Evolutionary conservation across 2,797 vertebrate species (phyloP), one percentile per base, ranked within the genome.

Genomic region (Valencia hispanica): DNA sequence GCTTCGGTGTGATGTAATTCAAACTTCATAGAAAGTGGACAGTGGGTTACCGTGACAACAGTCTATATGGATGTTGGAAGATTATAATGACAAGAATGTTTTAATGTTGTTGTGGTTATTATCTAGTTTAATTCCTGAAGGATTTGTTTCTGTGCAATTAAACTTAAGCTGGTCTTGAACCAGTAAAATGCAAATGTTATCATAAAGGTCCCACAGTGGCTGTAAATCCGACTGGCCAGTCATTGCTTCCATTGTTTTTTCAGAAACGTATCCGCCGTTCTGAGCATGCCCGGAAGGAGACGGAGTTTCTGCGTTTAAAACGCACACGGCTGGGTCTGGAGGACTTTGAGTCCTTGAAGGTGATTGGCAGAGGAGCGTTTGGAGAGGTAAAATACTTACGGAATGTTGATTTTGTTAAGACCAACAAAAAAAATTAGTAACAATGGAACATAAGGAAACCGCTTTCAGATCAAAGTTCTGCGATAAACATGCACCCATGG

Each of bases 281-380:
- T 2, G 97, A 98, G 30, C 98, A 99, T 0, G 98, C 98, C 0
- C 95, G 97, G 2, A 99, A 99, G 92, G 98, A 99, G 89, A 99
- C 98, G 0, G 98, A 99, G 84, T 99, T 99, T 87, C 96, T 99
- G 77, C 96, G 98, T 43, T 95, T 99, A n/a, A 99, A 99, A 87
- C 96, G 98, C 32, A 99, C 98, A 48, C 96, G 98, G 39, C 96
- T 99, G 45, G 98, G 98, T 2, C 85, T 99, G 86, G 98, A 99
- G 85, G 98, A 99, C 93, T 99, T 99, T 89, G 98, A 99, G 79
- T 99, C 98, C 25, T 94, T 99, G 25, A 99, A 99, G 95, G 98
- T 99, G 63, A 99, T 99, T 81, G 98, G 98, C 70, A 94, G 98
- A 91, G 98, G 98, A 91, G 98, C 98, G 20, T 99, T 99, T 80